These are phyloP conservation scores for Parnassius smintheus DNA, from an alignment of 2,888 invertebrate species.

Conservation along the genomic window DNA sequence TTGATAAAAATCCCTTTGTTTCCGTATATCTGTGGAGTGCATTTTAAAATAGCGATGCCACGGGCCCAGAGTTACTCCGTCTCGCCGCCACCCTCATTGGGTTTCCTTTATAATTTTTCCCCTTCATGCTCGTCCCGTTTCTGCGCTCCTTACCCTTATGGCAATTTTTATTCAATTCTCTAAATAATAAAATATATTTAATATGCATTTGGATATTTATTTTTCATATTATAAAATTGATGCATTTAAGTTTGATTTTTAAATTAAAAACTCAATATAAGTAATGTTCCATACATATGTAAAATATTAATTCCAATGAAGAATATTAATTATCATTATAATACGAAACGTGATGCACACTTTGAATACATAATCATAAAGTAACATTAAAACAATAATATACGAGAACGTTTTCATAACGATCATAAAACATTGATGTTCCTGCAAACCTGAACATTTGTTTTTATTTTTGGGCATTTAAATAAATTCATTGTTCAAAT, in stretches of 20 bases:
- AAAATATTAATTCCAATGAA: neutral
- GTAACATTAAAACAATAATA: neutral
- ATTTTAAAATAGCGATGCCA: slow-evolving; percentile 58
- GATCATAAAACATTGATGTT: too few relatives aligned
- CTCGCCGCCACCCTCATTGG: slow-evolving; percentile 38
- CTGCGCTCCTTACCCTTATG: slow-evolving; percentile 42
- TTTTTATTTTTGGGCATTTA: too few relatives aligned
- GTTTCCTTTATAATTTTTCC: slow-evolving; percentile 56
- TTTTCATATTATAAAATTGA: neutral
- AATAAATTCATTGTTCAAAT: too few relatives aligned
- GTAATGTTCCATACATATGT: neutral
- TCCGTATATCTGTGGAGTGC: slow-evolving; percentile 50
- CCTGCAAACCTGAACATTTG: too few relatives aligned
- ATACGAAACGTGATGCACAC: neutral
- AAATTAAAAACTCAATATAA: slow-evolving; percentile 7
- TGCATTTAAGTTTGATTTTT: slow-evolving; percentile 8
- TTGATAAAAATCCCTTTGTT: slow-evolving; percentile 43
- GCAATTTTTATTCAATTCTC: neutral
- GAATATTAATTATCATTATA: neutral
- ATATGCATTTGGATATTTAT: neutral
- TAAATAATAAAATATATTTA: neutral
- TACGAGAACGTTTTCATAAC: too few relatives aligned
- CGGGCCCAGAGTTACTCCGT: slow-evolving; percentile 34
- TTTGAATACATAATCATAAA: neutral
- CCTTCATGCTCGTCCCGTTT: slow-evolving; percentile 39